phyloP scores from a whole-genome alignment of 2,113 vertebrate genomes.

The Morone saxatilis region DNA sequence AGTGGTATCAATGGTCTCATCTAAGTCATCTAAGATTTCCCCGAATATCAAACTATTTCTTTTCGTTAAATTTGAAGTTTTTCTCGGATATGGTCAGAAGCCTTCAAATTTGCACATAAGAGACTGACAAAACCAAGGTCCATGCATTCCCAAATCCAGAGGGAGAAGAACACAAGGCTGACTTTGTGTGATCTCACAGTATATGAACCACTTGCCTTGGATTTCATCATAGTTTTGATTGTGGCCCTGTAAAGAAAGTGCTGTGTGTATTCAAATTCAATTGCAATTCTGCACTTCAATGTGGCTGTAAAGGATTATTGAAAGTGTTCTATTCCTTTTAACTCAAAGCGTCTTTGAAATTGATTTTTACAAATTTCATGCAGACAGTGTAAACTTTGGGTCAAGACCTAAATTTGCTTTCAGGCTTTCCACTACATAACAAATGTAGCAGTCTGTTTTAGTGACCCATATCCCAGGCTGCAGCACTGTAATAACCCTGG shows the following conservation, averaged over 20 bases:
- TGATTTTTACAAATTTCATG: conserved; percentile 6
- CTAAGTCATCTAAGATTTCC: not conserved
- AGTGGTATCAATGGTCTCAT: not conserved
- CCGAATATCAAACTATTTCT: not conserved
- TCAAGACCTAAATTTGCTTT: conserved; percentile 13
- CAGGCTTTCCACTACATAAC: conserved; percentile 18
- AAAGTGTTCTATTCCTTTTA: conserved; percentile 29
- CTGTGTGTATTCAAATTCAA: conserved; percentile 19
- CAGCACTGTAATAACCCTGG: conserved; percentile 26
- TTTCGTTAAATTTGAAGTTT: not conserved
- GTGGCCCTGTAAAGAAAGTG: conserved; percentile 42
- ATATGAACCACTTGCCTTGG: conserved; percentile 50
- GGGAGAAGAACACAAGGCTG: conserved; percentile 24
- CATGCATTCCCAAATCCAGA: conserved; percentile 3
- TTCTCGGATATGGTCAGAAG: not conserved
- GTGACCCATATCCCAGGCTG: conserved; percentile 26
- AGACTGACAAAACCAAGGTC: conserved; percentile 16
- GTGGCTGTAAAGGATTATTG: conserved; percentile 40
- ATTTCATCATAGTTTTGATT: conserved; percentile 63
- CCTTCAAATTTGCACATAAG: not conserved
- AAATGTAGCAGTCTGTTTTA: conserved; percentile 52
- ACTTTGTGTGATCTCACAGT: conserved; percentile 39
- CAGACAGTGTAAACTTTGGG: conserved; percentile 7
- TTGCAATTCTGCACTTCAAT: conserved; percentile 20
- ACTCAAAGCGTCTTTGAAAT: conserved; percentile 39